These are phyloP conservation scores for Gastrophysa polygoni DNA, from an alignment of 2,888 invertebrate genomes.

Conservation along the genomic window DNA sequence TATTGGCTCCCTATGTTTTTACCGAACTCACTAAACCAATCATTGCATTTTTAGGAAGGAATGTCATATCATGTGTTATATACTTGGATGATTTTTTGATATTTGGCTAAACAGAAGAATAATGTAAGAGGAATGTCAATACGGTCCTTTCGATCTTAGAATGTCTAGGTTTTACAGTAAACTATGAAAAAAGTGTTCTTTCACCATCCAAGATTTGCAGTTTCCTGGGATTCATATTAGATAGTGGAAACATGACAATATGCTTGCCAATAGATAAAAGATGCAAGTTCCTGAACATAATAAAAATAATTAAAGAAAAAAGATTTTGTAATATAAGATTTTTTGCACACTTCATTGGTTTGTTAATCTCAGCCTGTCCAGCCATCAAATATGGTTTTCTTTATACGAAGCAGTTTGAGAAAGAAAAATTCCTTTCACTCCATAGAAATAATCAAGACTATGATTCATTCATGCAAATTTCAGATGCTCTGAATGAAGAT, in stretches of 20 bases:
- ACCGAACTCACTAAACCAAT: constrained; percentile 15
- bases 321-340: constrained; percentile 1
- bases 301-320: neutral
- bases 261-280: constrained; percentile 8
- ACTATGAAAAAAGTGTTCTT: too few relatives aligned
- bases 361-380: constrained; percentile 40
- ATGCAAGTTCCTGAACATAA: neutral
- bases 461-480: too few relatives aligned
- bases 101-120: neutral
- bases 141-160: too few relatives aligned
- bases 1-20: neutral
- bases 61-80: neutral
- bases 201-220: constrained; percentile 19
- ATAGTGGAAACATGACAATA: too few relatives aligned
- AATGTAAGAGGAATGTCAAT: neutral
- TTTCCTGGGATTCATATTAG: too few relatives aligned
- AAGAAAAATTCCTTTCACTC: constrained; percentile 27
- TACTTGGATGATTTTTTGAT: neutral
- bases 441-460: neutral
- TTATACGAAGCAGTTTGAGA: constrained; percentile 39
- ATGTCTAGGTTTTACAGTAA: too few relatives aligned
- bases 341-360: constrained; percentile 28
- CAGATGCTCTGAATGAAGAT: too few relatives aligned
- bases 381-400: constrained; percentile 44
- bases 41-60: neutral